A percentile compares a stretch with the other conserved stretches of the same genome.
These are phyloP conservation scores for Cephalopterus ornatus DNA, from an alignment of 2,113 vertebrate genomes.

Conservation along the genomic window DNA sequence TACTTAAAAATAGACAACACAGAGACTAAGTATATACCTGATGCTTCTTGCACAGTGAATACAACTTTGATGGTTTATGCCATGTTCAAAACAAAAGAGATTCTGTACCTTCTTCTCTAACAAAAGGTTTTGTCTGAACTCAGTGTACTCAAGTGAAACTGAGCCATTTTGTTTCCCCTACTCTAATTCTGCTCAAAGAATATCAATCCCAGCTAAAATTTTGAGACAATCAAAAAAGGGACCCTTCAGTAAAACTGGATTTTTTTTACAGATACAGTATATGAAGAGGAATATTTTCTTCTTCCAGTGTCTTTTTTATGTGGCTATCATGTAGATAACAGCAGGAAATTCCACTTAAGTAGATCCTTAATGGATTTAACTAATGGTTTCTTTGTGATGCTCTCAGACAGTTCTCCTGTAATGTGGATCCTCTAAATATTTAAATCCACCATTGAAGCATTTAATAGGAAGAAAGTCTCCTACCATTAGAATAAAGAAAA, in stretches of 20 bases:
- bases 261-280: not conserved
- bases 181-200: not conserved
- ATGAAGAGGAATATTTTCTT: conserved; percentile 22
- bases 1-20: conserved; percentile 8
- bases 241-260: not conserved
- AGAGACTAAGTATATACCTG: not conserved
- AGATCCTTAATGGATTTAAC: conserved; percentile 68
- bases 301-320: conserved; percentile 16
- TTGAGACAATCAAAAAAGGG: not conserved
- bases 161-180: not conserved
- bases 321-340: conserved; percentile 53
- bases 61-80: conserved; percentile 10
- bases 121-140: not conserved
- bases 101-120: not conserved
- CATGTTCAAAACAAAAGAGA: not conserved
- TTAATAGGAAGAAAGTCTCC: conserved; percentile 61
- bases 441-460: conserved; percentile 67
- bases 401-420: conserved; percentile 58
- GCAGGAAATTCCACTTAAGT: conserved; percentile 64
- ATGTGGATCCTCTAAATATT: conserved; percentile 69
- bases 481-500: conserved; percentile 53
- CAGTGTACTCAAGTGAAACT: not conserved
- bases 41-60: not conserved
- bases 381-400: conserved; percentile 66
- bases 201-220: not conserved